Conservation (phyloP, 2,797 vertebrate genomes). For the Sebastes alutus region DNA sequence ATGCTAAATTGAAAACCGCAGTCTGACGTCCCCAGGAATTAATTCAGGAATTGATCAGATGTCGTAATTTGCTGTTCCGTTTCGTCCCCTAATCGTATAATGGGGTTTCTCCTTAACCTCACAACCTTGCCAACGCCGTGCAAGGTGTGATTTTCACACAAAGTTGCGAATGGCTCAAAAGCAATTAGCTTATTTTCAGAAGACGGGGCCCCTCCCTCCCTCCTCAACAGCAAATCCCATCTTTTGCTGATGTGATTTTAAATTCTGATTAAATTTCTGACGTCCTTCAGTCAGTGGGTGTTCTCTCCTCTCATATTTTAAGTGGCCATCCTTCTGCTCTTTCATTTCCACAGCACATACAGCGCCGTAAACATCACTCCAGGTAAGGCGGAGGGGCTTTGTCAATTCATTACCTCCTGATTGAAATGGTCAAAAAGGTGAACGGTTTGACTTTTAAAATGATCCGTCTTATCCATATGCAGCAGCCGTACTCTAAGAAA, state of each 20-base stretch:
- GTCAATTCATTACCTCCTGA: constrained; percentile 42
- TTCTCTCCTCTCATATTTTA: constrained; percentile 43
- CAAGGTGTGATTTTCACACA: constrained; percentile 52
- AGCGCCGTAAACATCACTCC: constrained; percentile 17
- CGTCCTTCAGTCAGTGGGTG: constrained; percentile 74
- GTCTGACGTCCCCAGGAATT: constrained; percentile 44
- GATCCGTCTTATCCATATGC: constrained; percentile 40
- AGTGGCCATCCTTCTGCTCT: constrained; percentile 26
- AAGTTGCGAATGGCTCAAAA: constrained; percentile 66
- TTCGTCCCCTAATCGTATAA: constrained; percentile 74
- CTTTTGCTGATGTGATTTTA: constrained; percentile 81
- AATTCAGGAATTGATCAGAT: constrained; percentile 67
- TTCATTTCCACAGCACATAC: constrained; percentile 35
- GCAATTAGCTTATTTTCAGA: constrained; percentile 78
- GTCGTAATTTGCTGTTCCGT: constrained; percentile 52
- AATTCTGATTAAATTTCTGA: constrained; percentile 83
- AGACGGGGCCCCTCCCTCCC: constrained; percentile 20
- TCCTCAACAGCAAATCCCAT: constrained; percentile 65
- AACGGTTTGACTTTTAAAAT: constrained; percentile 39
- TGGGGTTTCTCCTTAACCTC: constrained; percentile 69
- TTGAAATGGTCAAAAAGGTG: constrained; percentile 40
- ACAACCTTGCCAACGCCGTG: constrained; percentile 53
- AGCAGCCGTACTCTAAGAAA: background rate
- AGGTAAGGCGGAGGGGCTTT: constrained; percentile 1
- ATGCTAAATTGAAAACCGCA: constrained; percentile 36